Base-by-base conservation (phyloP, 2,888 invertebrate species). In the Plusia festucae region DNA sequence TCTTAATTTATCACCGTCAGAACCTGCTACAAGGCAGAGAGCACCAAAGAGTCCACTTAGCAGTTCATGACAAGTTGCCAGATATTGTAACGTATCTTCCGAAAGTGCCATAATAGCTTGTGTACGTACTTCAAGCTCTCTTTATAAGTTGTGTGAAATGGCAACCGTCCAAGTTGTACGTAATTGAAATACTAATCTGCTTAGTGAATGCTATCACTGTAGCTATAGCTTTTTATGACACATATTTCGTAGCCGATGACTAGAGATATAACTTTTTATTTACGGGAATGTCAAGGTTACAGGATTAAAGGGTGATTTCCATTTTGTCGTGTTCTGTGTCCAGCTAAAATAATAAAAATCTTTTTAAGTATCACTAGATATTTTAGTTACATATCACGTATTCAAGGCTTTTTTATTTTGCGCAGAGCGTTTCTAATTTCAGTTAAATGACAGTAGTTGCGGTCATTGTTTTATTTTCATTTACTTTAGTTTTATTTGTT, bases 131-230 rank as follows among this genome's bases (percentile, higher is more conserved):
- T 9, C 8, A 59, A 24, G 51, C 11, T 40, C 67, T 67, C 61
- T n/a, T n/a, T n/a, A 68, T 70, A 73, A 70, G 57, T 79, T 59
- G 67, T 65, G 51, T 65, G 55, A 63, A 58, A 66, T 78, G 78
- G 80, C 80, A 68, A 30, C 53, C 30, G 5, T 53, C 78, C 80
- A 78, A 79, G 64, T 70, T 70, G 65, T 64, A 64, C 65, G 67
- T 68, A 73, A 79, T 65, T 70, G 70, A 68, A 66, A 76, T 66
- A 76, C 76, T 73, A 71, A 73, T 73, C 73, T 73, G 72, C 64
- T 78, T 73, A 69, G 63, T 52, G 18, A 76, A 65, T 22, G 59
- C 61, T 53, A 62, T 68, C 32, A 54, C 53, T 57, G 59, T 55
- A 44, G 52, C 46, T 65, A 53, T 63, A 67, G 52, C 60, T 70